phyloP scores from a whole-genome alignment of 2,797 vertebrate species.

The Scolopax bukidnonensis region DNA sequence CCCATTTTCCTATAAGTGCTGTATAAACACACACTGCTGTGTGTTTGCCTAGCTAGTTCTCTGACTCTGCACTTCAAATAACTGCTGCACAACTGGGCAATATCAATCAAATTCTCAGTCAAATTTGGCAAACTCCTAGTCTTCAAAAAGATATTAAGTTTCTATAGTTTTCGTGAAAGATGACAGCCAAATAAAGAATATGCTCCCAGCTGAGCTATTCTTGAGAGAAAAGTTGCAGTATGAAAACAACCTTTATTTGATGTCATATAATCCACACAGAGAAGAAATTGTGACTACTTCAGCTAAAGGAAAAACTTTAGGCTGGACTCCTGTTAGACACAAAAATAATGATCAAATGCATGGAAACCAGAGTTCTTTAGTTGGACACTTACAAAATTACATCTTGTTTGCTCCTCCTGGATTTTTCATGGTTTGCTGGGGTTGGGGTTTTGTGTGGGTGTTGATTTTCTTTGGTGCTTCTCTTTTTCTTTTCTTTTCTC shows the following conservation, averaged over 20 bases:
- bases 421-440: not conserved
- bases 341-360: not conserved
- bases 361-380: not conserved
- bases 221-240: conserved; percentile 6
- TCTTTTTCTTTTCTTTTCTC: no score
- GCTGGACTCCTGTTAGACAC: not conserved
- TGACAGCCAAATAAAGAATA: not conserved
- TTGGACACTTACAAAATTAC: not conserved
- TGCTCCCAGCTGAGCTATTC: not conserved
- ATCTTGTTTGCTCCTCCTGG: not conserved
- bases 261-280: not conserved
- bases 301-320: not conserved
- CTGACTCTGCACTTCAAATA: not conserved
- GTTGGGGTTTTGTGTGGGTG: not conserved
- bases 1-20: not conserved
- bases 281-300: not conserved
- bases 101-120: not conserved
- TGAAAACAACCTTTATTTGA: not conserved
- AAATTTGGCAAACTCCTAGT: not conserved
- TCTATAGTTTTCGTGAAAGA: not conserved
- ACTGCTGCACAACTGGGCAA: not conserved
- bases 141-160: not conserved
- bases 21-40: not conserved
- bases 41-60: not conserved
- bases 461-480: not conserved